Evolutionary conservation across 2,888 invertebrate species (phyloP), one percentile per base, ranked within the genome.

Genomic region (Agonopterix heracliana): DNA sequence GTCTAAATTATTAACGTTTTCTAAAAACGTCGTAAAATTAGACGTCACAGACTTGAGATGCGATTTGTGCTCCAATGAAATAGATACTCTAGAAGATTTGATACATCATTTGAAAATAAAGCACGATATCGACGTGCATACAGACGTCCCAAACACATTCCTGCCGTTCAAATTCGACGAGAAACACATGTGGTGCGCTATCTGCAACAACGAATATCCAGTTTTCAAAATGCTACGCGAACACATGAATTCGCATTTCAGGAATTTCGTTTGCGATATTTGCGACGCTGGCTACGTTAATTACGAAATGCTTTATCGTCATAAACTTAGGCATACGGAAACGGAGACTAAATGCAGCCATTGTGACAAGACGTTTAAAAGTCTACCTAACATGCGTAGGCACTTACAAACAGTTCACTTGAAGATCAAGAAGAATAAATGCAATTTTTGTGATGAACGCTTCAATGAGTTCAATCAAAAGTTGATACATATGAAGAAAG

Each of bases 171-270:
- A 66, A 41, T 71, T 81, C 36, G 67, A 71, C 38, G 54, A 54
- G 2, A 64, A 71, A 0, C 51, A 44, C 0, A 47, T 74, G 0
- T 56, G 55, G 0, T 81, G 81, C 51, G 68, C 65, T 0, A 55
- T 71, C 1, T 81, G 81, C 52, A 52, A 57, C 0, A 49, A 60
- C 0, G 54, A 60, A 5, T 73, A 63, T 49, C 60, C 64, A 14
- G 73, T 68, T 14, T 78, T 78, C 45, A 76, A 75, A 50, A 59
- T 62, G 2, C 50, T 79, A 5, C 55, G 71, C 0, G 71, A 74
- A 44, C 81, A 81, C 42, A 76, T 79, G 71, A 71, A 75, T 36
- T 48, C 49, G 0, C 81, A 81, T 53, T 79, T 67, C 44, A 64
- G 66, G 10, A 77, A 78, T 45, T 73, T 65, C 43, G 52, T 73